phyloP scores from a whole-genome alignment of 2,113 vertebrate species.

The Chamaea fasciata region DNA sequence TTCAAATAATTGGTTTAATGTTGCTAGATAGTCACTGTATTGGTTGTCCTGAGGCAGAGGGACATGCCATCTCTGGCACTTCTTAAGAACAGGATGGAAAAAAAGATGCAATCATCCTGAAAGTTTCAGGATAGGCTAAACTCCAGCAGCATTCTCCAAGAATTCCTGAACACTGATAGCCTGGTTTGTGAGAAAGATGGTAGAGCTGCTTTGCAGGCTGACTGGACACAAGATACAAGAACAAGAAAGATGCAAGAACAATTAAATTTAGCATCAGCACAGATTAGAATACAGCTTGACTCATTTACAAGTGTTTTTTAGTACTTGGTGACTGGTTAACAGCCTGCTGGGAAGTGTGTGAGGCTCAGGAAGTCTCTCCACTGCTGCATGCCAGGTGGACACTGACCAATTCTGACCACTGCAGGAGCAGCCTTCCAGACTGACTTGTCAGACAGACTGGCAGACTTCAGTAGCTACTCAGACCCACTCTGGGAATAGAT shows the following conservation, averaged over 20 bases:
- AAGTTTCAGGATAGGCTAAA: neutral
- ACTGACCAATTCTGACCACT: neutral
- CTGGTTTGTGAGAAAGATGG: neutral
- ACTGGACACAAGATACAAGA: neutral
- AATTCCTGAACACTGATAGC: neutral
- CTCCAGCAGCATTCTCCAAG: neutral
- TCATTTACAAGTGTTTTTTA: neutral
- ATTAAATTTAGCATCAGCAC: neutral
- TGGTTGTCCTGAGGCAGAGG: neutral
- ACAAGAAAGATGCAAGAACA: accelerated
- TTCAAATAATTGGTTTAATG: neutral
- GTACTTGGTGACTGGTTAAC: neutral
- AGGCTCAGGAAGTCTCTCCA: neutral
- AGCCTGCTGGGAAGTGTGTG: neutral
- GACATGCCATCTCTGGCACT: accelerated
- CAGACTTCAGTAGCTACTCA: neutral
- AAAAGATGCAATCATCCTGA: neutral
- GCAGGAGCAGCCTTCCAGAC: neutral
- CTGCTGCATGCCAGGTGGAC: neutral
- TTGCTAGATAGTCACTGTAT: neutral
- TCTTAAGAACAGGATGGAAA: neutral
- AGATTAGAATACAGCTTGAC: neutral
- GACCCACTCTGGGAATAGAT: neutral
- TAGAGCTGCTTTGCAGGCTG: neutral
- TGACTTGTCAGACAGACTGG: neutral